Evolutionary conservation across 2,797 vertebrate species (phyloP).

Genomic region (Alosa sapidissima): DNA sequence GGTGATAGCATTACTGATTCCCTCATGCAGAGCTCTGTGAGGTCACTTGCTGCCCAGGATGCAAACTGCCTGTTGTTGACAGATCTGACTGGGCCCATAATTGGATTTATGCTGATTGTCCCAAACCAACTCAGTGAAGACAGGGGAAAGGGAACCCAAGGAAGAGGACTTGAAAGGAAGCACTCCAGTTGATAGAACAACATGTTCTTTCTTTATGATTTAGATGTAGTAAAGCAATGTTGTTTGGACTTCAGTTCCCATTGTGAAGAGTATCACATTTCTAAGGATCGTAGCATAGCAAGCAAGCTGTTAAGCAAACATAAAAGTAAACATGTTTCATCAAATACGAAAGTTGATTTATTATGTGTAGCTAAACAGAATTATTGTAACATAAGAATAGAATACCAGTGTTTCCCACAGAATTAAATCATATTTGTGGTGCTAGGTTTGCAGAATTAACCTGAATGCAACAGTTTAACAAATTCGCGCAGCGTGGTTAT

Average conservation of each 20-base stretch:
- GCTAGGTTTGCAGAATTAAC: too few species aligned
- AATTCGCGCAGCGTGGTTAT: too few species aligned
- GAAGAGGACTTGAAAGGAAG: not conserved
- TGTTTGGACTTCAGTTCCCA: not conserved
- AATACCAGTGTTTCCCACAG: not conserved
- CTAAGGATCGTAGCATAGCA: too few species aligned
- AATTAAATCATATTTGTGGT: too few species aligned
- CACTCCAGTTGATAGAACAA: not conserved
- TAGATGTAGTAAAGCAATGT: not conserved
- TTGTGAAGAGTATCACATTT: not conserved
- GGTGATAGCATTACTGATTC: not conserved
- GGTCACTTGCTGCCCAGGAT: not conserved
- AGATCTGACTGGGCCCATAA: not conserved
- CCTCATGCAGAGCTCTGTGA: not conserved
- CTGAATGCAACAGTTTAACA: too few species aligned
- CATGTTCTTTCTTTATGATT: not conserved
- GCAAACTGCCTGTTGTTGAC: not conserved
- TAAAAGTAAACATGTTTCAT: not conserved
- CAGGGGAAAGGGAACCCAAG: not conserved
- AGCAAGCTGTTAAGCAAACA: too few species aligned
- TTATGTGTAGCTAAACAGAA: not conserved
- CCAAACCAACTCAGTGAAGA: not conserved
- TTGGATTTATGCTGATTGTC: constrained; percentile 21
- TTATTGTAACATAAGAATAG: not conserved
- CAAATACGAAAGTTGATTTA: not conserved